These are phyloP conservation scores for Hipparchia semele DNA, from an alignment of 2,888 invertebrate species.

Conservation along the genomic window DNA sequence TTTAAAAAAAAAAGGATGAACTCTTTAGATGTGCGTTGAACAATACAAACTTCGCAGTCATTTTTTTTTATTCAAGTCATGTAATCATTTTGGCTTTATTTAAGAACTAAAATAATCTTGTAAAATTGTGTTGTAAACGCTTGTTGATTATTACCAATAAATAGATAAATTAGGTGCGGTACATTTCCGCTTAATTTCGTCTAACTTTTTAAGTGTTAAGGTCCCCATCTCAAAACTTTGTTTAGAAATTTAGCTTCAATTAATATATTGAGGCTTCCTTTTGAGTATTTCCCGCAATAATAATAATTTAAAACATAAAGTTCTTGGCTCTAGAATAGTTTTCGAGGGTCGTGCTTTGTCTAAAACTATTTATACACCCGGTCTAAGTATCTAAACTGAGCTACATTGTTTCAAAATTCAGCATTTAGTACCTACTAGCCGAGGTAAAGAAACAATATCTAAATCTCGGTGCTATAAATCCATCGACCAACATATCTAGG, in stretches of 20 bases:
- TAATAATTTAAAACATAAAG: conserved; percentile 8
- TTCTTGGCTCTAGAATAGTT: background rate
- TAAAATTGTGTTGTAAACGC: no score
- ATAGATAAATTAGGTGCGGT: no score
- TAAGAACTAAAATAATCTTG: no score
- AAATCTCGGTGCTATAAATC: conserved; percentile 1
- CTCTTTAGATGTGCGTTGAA: no score
- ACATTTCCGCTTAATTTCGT: no score
- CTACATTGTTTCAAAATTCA: conserved; percentile 29
- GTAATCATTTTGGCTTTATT: no score
- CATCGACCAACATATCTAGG: background rate
- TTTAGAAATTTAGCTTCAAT: background rate
- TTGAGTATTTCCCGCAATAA: background rate
- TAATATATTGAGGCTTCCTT: background rate
- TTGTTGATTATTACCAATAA: no score
- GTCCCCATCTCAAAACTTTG: no score
- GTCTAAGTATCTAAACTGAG: conserved; percentile 19
- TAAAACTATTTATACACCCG: conserved; percentile 21
- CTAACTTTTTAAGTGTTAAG: no score
- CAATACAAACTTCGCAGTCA: no score
- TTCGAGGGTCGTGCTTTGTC: conserved; percentile 30
- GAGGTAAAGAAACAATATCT: conserved; percentile 26
- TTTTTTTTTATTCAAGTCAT: no score
- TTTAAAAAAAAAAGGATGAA: no score
- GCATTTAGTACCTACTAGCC: conserved; percentile 15